A percentile compares a stretch with the other conserved stretches of the same genome.
Evolutionary conservation across 2,797 vertebrate species (phyloP).

Genomic region (Novumbra hubbsi): DNA sequence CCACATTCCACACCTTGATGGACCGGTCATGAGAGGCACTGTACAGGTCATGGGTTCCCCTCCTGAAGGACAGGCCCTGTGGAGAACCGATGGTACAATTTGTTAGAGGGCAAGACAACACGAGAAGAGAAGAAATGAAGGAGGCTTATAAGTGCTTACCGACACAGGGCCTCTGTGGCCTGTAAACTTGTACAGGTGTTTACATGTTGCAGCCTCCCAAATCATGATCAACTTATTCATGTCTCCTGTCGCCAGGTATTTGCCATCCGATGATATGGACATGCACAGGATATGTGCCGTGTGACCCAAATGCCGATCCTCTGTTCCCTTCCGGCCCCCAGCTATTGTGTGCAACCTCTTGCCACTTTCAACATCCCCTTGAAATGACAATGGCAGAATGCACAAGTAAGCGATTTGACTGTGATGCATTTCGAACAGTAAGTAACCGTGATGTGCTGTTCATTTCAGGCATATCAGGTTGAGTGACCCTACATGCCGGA

Average conservation of each 20-base stretch:
- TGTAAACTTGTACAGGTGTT: conserved; percentile 86
- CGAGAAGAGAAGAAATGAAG: background rate
- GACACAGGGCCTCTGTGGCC: conserved; percentile 90
- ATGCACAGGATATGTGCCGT: conserved; percentile 86
- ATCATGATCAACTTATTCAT: conserved; percentile 91
- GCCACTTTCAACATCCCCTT: conserved; percentile 89
- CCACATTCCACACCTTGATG: conserved; percentile 95
- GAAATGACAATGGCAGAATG: background rate
- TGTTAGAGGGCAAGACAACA: background rate
- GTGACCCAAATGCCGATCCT: conserved; percentile 81
- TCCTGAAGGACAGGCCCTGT: conserved; percentile 92
- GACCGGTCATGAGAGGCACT: conserved; percentile 93
- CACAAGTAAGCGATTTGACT: background rate
- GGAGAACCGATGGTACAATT: background rate
- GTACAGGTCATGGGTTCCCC: conserved; percentile 89
- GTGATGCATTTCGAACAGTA: background rate
- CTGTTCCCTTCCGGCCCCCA: conserved; percentile 81
- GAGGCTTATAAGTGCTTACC: conserved; percentile 66
- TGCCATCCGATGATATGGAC: conserved; percentile 91
- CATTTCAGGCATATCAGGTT: background rate
- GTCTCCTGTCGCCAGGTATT: conserved; percentile 93
- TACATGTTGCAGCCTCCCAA: conserved; percentile 88
- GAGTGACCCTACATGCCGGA: background rate
- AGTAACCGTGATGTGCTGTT: background rate
- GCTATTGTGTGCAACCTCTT: conserved; percentile 84